Base-by-base conservation (phyloP, 2,888 invertebrate genomes). In the Vesta saturnalis region DNA sequence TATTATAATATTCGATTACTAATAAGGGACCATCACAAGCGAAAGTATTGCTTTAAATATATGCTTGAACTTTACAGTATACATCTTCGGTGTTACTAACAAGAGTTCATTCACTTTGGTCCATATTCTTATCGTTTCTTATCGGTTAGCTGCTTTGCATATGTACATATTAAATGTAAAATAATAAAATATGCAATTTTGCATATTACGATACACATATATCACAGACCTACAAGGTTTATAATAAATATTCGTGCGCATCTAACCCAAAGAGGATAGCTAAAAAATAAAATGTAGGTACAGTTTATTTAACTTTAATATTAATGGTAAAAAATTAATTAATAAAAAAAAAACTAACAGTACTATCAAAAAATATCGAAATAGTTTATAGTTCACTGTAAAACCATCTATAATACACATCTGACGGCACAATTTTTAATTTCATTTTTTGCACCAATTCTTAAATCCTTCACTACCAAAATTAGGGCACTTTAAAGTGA, bases 171-270 rank as follows among this genome's bases (percentile, higher is more conserved):
- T 71, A 66, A 60, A n/a, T 43, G 64, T 68, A 55, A 77, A 76
- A 74, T 79, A 79, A 80, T 78, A 79, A 77, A 80, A 79, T 74
- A 76, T 75, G 71, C 74, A 72, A 66, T 76, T 78, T 74, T 70
- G 76, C 73, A 74, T 79, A 78, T 79, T 80, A 80, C 81, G 79
- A 80, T 81, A 84, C 83, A 83, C 81, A 79, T 82, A 84, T 84
- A 84, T 84, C 84, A 84, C 84, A 84, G 84, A 82, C 81, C 84
- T 84, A 84, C 84, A 82, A 83, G 67, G 70, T 71, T 71, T 67
- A 63, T 67, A 70, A 70, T 70, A 70, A 66, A 70, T 67, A 67
- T 55, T 70, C 57, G 60, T 67, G 61, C 60, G 69, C 58, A 58
- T 64, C 56, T 64, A 57, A 68, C 64, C 22, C 23, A 69, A 52